A percentile compares a stretch with the other conserved stretches of the same genome.
These are phyloP conservation scores for Clivina fossor DNA, from an alignment of 2,888 invertebrate species.

Conservation along the genomic window DNA sequence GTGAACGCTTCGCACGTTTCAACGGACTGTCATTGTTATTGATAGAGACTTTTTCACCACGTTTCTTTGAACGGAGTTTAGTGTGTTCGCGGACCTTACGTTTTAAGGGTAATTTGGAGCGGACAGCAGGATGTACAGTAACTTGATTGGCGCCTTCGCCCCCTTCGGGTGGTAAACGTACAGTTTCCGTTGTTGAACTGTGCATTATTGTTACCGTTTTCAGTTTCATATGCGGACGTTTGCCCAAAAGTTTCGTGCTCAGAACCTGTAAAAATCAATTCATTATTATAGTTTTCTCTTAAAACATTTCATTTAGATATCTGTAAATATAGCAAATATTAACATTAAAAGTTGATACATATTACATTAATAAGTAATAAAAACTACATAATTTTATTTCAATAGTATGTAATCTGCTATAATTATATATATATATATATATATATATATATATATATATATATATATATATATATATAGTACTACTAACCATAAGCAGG, in stretches of 20 bases:
- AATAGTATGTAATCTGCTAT: too few relatives aligned
- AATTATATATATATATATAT: too few relatives aligned
- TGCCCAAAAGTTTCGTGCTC: conserved; percentile 79
- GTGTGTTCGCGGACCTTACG: conserved; percentile 74
- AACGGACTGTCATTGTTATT: conserved; percentile 49
- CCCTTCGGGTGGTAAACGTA: conserved; percentile 72
- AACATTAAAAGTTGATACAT: too few relatives aligned
- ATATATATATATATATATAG: too few relatives aligned
- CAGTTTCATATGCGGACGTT: conserved; percentile 76
- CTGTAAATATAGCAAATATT: too few relatives aligned
- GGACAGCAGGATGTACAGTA: conserved; percentile 83
- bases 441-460: too few relatives aligned
- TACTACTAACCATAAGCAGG: too few relatives aligned
- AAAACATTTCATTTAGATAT: too few relatives aligned
- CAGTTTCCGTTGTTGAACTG: conserved; percentile 87
- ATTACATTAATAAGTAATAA: too few relatives aligned
- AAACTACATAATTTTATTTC: too few relatives aligned
- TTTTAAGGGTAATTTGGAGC: conserved; percentile 84
- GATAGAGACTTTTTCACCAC: conserved; percentile 39
- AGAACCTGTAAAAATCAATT: conserved; percentile 61
- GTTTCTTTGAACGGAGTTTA: conserved; percentile 48
- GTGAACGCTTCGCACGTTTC: conserved; percentile 48
- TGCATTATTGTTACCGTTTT: conserved; percentile 88
- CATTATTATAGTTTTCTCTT: too few relatives aligned
- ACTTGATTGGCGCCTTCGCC: conserved; percentile 69